These are phyloP conservation scores for Varanus komodoensis DNA, from an alignment of 2,113 vertebrate genomes.

Conservation along the genomic window DNA sequence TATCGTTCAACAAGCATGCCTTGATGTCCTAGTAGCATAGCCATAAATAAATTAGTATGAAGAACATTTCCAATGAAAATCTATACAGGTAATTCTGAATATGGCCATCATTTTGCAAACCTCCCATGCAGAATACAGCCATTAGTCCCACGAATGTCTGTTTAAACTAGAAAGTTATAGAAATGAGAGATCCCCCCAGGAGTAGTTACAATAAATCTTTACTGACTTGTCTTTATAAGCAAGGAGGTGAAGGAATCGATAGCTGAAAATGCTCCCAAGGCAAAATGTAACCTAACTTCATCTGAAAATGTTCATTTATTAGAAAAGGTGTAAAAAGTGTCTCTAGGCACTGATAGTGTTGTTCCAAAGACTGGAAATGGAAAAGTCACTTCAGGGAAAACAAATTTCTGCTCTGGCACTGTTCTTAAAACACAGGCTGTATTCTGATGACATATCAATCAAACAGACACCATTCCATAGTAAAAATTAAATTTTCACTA, in stretches of 20 bases:
- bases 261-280: slow-evolving; percentile 70
- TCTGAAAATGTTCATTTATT: slow-evolving; percentile 71
- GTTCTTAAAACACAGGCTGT: slow-evolving; percentile 34
- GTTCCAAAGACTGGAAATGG: slow-evolving; percentile 52
- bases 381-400: slow-evolving; percentile 58
- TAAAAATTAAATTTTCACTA: slow-evolving; percentile 12
- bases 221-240: slow-evolving; percentile 68
- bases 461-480: slow-evolving; percentile 24
- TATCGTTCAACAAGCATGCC: slow-evolving; percentile 44
- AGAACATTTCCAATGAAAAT: slow-evolving; percentile 42
- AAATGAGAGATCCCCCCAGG: slow-evolving; percentile 53
- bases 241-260: slow-evolving; percentile 63
- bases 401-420: slow-evolving; percentile 17
- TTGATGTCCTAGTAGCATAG: slow-evolving; percentile 50
- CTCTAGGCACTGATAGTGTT: slow-evolving; percentile 52
- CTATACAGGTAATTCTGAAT: slow-evolving; percentile 51
- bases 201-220: slow-evolving; percentile 73
- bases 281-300: slow-evolving; percentile 68
- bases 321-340: slow-evolving; percentile 35
- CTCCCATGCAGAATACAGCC: slow-evolving; percentile 25
- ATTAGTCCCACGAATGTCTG: slow-evolving; percentile 64
- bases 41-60: slow-evolving; percentile 55
- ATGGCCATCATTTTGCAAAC: slow-evolving; percentile 36
- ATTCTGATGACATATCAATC: slow-evolving; percentile 43
- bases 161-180: slow-evolving; percentile 66